Evolutionary conservation across 1,140 invertebrate genomes (phyloP), one percentile per base, ranked within the genome.

Genomic region (Calephelis virginiensis): DNA sequence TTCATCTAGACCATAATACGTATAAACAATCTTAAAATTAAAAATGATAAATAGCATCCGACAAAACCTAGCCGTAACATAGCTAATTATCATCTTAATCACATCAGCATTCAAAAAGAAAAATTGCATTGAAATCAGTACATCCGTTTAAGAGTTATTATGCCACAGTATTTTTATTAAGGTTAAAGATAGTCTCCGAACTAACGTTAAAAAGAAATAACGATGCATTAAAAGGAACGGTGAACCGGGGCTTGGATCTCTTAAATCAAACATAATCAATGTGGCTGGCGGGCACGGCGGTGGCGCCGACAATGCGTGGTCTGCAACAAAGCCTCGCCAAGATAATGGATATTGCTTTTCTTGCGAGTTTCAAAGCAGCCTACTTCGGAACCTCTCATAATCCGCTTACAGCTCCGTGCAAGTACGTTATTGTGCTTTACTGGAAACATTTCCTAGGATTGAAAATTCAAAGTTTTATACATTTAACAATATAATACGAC

Each of bases 311-410:
- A 82, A 85, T 81, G 76, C 78, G 68, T 75, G 76, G 72, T 74
- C 77, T 70, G 69, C 73, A 73, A 86, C 83, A 88, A 85, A 89
- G 84, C 80, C 74, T 17, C 70, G 69, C 77, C 82, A 80, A 86
- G 81, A 87, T 87, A 87, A 86, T 87, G 86, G 83, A 87, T 89
- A 89, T 89, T 89, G 85, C 85, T 86, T 87, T 89, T 84, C 85
- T 85, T 83, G 83, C 76, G 78, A 86, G 84, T 86, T 87, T 85
- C 82, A 86, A 86, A 89, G 86, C 83, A 83, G 79, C 82, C 86
- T 86, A 86, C 85, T 86, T 84, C 74, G 79, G 75, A 83, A 82
- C 75, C 83, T 84, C 82, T 83, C 79, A 86, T 87, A 87, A 89
- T 89, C 83, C 86, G 83, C 85, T 89, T 87, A 87, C 72, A 74